These are phyloP conservation scores for Sarcophaga caerulescens DNA, from an alignment of 2,888 invertebrate species.

Conservation along the genomic window DNA sequence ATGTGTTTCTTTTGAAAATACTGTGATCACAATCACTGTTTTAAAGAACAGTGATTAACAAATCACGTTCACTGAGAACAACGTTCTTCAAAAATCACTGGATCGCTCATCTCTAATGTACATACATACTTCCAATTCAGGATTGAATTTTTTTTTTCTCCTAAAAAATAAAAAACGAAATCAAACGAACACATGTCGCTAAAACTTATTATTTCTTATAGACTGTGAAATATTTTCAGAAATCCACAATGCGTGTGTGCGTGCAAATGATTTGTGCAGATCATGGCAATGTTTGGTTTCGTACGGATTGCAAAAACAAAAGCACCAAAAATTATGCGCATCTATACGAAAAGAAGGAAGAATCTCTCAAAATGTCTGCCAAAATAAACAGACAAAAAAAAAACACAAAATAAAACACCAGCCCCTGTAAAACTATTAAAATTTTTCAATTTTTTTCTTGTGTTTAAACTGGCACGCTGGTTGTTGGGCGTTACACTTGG, in stretches of 20 bases:
- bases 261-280: slow-evolving; percentile 25
- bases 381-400: slow-evolving; percentile 39
- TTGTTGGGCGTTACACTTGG: slow-evolving; percentile 68
- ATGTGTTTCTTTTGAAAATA: too few species aligned
- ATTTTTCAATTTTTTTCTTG: slow-evolving; percentile 4
- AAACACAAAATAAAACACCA: neutral
- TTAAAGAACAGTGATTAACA: too few species aligned
- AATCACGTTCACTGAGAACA: too few species aligned
- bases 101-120: too few species aligned
- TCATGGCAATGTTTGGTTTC: slow-evolving; percentile 8
- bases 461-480: slow-evolving; percentile 45
- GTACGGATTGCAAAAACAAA: slow-evolving; percentile 26
- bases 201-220: slow-evolving; percentile 77
- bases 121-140: slow-evolving; percentile 13
- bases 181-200: slow-evolving; percentile 73
- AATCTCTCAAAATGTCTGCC: slow-evolving; percentile 61
- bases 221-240: slow-evolving; percentile 76
- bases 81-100: too few species aligned
- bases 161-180: neutral
- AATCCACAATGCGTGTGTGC: slow-evolving; percentile 66
- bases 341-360: slow-evolving; percentile 23
- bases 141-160: slow-evolving; percentile 42
- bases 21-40: too few species aligned
- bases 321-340: slow-evolving; percentile 1
- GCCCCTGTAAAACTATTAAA: slow-evolving; percentile 39